These are phyloP conservation scores for Geotrupes spiniger DNA, from an alignment of 2,888 invertebrate species.

Conservation along the genomic window DNA sequence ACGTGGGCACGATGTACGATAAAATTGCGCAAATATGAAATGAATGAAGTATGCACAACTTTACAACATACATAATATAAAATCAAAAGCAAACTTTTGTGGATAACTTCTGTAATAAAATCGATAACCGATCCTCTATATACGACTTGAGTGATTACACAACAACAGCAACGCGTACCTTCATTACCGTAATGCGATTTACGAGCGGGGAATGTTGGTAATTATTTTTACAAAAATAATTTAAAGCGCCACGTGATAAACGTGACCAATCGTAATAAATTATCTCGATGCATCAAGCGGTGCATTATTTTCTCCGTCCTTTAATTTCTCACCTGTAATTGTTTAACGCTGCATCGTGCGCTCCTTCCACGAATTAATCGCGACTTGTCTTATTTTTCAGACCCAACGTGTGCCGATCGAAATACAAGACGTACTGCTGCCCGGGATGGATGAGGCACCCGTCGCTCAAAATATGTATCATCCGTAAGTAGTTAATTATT, in stretches of 20 bases:
- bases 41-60: too few species aligned
- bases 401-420: conserved; percentile 76
- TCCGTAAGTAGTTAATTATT: too few species aligned
- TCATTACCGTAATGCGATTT: too few species aligned
- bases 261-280: conserved; percentile 25
- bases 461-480: conserved; percentile 71
- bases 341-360: not conserved
- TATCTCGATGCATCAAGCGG: conserved; percentile 18
- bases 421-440: conserved; percentile 75
- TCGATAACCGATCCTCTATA: too few species aligned
- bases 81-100: too few species aligned
- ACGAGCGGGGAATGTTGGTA: too few species aligned
- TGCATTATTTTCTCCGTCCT: not conserved
- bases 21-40: too few species aligned
- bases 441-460: conserved; percentile 79
- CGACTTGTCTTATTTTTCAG: conserved; percentile 53
- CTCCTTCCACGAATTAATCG: not conserved
- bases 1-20: too few species aligned
- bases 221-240: not conserved
- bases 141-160: too few species aligned
- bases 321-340: not conserved
- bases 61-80: too few species aligned
- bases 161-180: too few species aligned
- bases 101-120: too few species aligned
- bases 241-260: not conserved